A percentile compares a stretch with the other conserved stretches of the same genome.
Conservation (phyloP, 2,888 invertebrate genomes). For the Campoplex nolae region DNA sequence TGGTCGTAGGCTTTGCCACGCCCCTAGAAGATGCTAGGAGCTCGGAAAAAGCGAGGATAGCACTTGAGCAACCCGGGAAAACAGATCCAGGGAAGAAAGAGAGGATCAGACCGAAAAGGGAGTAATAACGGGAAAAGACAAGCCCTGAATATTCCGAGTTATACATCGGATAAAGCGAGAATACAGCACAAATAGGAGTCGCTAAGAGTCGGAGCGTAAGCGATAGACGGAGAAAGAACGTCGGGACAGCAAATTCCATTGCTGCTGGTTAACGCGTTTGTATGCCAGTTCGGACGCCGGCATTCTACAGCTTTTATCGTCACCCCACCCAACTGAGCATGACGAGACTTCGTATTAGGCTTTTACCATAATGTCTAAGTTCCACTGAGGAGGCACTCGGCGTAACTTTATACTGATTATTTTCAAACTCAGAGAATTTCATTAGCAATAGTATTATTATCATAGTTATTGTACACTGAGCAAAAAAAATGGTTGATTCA, state of each 20-base stretch:
- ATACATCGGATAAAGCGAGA: slow-evolving; percentile 42
- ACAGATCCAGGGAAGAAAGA: slow-evolving; percentile 11
- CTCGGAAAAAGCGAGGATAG: slow-evolving; percentile 25
- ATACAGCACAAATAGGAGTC: slow-evolving; percentile 29
- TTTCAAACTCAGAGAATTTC: slow-evolving; percentile 37
- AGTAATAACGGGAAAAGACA: slow-evolving; percentile 46
- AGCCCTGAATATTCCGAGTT: slow-evolving; percentile 33
- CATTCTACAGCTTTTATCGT: slow-evolving; percentile 50
- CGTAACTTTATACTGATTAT: slow-evolving; percentile 73
- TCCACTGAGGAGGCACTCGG: slow-evolving; percentile 51
- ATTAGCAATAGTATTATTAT: neutral
- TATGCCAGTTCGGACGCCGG: slow-evolving; percentile 68
- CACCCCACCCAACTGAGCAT: slow-evolving; percentile 71
- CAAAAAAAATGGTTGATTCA: no score
- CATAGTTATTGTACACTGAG: neutral
- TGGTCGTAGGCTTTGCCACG: slow-evolving; percentile 68
- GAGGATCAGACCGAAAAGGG: slow-evolving; percentile 22
- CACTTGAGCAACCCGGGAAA: slow-evolving; percentile 2
- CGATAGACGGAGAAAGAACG: slow-evolving; percentile 3
- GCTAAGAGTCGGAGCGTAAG: slow-evolving; percentile 2
- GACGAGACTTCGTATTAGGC: slow-evolving; percentile 74
- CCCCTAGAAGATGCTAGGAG: slow-evolving; percentile 28
- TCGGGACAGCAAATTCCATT: slow-evolving; percentile 52
- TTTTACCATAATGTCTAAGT: slow-evolving; percentile 1
- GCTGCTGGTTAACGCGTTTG: slow-evolving; percentile 71